Base-by-base conservation (phyloP, 2,888 invertebrate genomes). In the Notodonta dromedarius region DNA sequence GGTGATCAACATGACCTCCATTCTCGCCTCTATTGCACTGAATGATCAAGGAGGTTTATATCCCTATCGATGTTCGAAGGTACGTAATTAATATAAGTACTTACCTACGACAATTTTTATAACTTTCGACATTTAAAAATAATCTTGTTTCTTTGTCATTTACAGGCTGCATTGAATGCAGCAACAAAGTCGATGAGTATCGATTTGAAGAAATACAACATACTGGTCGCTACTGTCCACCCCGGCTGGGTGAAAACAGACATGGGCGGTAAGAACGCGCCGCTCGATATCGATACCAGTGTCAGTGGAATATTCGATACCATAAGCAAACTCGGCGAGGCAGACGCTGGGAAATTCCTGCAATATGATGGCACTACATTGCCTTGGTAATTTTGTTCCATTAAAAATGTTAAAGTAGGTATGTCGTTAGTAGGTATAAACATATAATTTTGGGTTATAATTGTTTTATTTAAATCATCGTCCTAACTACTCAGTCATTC, bases 231-330 rank as follows among this genome's bases (percentile, higher is more conserved):
- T 0, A 94, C 94, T 60, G 83, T 98, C 64, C 98, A 98, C 89
- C 98, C 98, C 0, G 98, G 98, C 3, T 98, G 98, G 98, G 98
- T 98, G 8, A 95, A 96, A 83, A 98, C 98, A 0, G 96, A 96
- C 70, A 96, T 98, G 97, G 98, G 98, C 5, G 98, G 98, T 5
- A 87, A 94, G 50, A 96, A 95, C 70, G 98, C 98, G 0, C 96
- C 96, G 0, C 88, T 98, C 44, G 95, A 96, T 58, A 91, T 97
- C 1, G 94, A 96, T 35, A 94, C 95, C 1, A 96, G 97, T 81
- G 95, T 96, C 6, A 80, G 80, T 0, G 94, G 94, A 16, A 95
- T 98, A 62, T 86, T 98, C 16, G 85, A 94, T 7, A 96, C 97
- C 5, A 86, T 98, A 53, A 80, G 88, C 50, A 90, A 90, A 3